Evolutionary conservation across 1,140 invertebrate species (phyloP), one percentile per base, ranked within the genome.

Genomic region (Armadillidium nasatum): DNA sequence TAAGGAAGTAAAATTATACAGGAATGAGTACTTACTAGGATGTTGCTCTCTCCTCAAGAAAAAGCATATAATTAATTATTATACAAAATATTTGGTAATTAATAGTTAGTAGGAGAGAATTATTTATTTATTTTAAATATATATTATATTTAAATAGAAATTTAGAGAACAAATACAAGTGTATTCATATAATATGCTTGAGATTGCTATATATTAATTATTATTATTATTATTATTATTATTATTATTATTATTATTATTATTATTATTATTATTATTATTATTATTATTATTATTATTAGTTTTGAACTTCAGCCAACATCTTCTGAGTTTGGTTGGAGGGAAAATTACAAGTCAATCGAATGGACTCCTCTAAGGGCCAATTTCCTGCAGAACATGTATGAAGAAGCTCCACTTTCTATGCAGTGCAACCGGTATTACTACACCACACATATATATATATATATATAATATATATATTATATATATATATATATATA

Each of bases 361-460:
- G 85, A 91, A 19, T 98, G 95, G 95, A 94, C 89, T 10, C 90
- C 90, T 71, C 86, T 94, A 60, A 88, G 92, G 22, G 87, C 90
- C 0, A 85, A 89, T 67, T 86, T 94, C 15, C 85, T 98, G 43
- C 86, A 90, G 43, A 88, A 90, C 73, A 88, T 97, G 13, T 98
- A 96, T 83, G 87, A 89, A n/a, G 89, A 91, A 80, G 90, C 94
- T 2, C 92, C 94, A 22, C 88, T 98, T 69, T 94, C 94, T 71
- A 96, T 97, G 93, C 95, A 97, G 83, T 98, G 96, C 84, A 98
- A 98, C 85, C 89, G 90, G 83, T 96, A 94, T 33, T 33, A 6
- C 33, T 3, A 6, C 6, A 33, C n/a, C n/a, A n/a, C n/a, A 33
- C 6, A 33, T 33, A 33, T 33, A 33, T 33, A 33, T 33, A 33